A percentile compares a stretch with the other conserved stretches of the same genome.
These are phyloP conservation scores for Sinocyclocheilus anshuiensis DNA, from an alignment of 2,113 vertebrate species.

Conservation along the genomic window DNA sequence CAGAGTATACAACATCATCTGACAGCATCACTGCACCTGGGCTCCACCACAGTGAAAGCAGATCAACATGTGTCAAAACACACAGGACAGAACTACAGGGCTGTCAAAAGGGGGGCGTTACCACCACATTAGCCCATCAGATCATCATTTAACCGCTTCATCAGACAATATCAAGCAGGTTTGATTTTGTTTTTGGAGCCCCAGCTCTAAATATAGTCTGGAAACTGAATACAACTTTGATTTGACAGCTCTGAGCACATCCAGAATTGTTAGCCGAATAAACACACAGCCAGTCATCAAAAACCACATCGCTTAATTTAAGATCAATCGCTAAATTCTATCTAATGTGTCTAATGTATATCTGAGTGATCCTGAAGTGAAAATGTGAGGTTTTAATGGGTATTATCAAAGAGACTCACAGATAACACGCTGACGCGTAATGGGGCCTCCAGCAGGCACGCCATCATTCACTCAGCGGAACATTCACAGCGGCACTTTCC, in stretches of 20 bases:
- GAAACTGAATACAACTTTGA: conserved; percentile 41
- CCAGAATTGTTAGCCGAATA: conserved; percentile 1
- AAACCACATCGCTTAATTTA: neutral
- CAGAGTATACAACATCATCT: neutral
- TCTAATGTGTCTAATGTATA: neutral
- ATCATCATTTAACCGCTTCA: neutral
- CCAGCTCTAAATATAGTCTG: neutral
- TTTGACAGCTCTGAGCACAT: conserved; percentile 32
- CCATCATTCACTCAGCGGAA: conserved; percentile 87
- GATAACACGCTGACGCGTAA: conserved; percentile 98
- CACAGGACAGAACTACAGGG: conserved; percentile 2
- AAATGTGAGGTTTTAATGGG: neutral
- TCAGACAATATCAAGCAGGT: conserved; percentile 1
- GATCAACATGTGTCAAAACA: conserved; percentile 40
- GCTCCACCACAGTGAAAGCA: neutral
- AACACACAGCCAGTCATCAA: conserved; percentile 13
- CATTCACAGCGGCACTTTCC: conserved; percentile 79
- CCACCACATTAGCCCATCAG: neutral
- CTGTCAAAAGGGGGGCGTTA: conserved; percentile 43
- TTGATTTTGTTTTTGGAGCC: neutral
- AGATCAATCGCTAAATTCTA: neutral
- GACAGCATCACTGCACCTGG: neutral
- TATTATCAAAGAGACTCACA: conserved; percentile 79
- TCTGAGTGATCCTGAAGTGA: neutral
- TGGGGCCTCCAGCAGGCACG: conserved; percentile 96